Conservation (phyloP, 2,888 invertebrate species). For the Molorchus minor region DNA sequence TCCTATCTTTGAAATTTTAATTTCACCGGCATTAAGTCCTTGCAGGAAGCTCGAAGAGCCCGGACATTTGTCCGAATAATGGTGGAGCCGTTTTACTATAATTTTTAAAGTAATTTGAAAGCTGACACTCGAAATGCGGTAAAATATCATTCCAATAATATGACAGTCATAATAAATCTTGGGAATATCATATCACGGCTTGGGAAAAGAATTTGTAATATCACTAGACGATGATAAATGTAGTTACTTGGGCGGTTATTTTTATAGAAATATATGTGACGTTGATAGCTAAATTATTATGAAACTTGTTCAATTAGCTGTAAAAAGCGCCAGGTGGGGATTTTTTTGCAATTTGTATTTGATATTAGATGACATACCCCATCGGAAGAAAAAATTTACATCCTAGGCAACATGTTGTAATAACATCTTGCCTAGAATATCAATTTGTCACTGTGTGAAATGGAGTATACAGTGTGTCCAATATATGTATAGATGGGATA, state of each 20-base stretch:
- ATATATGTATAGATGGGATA: no score
- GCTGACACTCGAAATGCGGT: constrained; percentile 32
- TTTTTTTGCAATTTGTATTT: no score
- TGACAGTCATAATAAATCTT: constrained; percentile 41
- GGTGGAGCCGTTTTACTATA: constrained; percentile 5
- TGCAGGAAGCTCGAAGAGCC: background rate
- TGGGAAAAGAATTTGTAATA: constrained; percentile 35
- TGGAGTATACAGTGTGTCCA: no score
- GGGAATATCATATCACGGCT: constrained; percentile 30
- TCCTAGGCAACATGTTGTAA: no score
- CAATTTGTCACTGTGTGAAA: no score
- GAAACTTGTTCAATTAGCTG: no score
- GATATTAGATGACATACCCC: no score
- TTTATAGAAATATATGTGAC: background rate
- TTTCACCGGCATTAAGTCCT: background rate
- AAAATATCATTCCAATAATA: constrained; percentile 38
- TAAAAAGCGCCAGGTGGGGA: no score
- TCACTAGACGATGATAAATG: constrained; percentile 39
- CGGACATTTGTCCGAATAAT: background rate
- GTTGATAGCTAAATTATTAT: background rate
- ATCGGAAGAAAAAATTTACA: no score
- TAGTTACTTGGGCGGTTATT: constrained; percentile 14
- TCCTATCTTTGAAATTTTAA: no score
- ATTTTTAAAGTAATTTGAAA: constrained; percentile 31
- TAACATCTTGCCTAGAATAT: no score